Percentiles rank a stretch among this genome's conserved stretches.
phyloP scores from a whole-genome alignment of 2,113 vertebrate species.

The Pyxicephalus adspersus region DNA sequence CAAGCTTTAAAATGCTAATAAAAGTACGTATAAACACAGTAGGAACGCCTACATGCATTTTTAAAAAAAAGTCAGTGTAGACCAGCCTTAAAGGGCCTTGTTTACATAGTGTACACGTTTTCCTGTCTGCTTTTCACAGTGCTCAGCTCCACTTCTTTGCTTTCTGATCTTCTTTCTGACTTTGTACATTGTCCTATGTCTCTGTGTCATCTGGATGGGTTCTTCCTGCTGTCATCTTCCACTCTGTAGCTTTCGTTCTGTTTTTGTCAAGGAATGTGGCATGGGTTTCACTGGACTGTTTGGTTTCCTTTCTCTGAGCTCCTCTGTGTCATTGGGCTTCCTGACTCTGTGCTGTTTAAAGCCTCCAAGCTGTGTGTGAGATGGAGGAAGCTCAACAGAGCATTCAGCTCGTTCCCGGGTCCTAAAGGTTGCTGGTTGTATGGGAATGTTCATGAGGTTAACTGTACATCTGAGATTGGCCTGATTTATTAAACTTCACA shows the following conservation, averaged over 20 bases:
- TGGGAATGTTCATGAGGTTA: constrained; percentile 74
- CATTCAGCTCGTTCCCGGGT: constrained; percentile 71
- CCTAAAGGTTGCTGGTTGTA: constrained; percentile 73
- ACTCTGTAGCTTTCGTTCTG: neutral
- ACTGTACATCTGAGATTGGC: neutral
- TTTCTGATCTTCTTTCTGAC: neutral
- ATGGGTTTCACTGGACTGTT: constrained; percentile 42
- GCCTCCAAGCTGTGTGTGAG: constrained; percentile 58
- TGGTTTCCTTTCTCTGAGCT: constrained; percentile 22
- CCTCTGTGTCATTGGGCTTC: constrained; percentile 61
- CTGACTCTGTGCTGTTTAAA: constrained; percentile 65
- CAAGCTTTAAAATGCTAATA: too few species aligned
- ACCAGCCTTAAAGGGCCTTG: too few species aligned
- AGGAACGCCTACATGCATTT: too few species aligned
- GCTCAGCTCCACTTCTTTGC: too few species aligned
- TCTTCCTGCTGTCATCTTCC: neutral
- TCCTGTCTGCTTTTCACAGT: too few species aligned
- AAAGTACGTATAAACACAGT: too few species aligned
- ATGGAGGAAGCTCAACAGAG: constrained; percentile 62
- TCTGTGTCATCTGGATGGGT: neutral
- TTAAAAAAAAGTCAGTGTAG: too few species aligned
- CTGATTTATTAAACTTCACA: too few species aligned
- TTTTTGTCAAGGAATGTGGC: neutral
- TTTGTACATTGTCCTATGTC: neutral
- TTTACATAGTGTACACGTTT: too few species aligned